Percentiles rank a stretch among this genome's conserved stretches.
Evolutionary conservation across 2,113 vertebrate species (phyloP).

Genomic region (Podarcis muralis): DNA sequence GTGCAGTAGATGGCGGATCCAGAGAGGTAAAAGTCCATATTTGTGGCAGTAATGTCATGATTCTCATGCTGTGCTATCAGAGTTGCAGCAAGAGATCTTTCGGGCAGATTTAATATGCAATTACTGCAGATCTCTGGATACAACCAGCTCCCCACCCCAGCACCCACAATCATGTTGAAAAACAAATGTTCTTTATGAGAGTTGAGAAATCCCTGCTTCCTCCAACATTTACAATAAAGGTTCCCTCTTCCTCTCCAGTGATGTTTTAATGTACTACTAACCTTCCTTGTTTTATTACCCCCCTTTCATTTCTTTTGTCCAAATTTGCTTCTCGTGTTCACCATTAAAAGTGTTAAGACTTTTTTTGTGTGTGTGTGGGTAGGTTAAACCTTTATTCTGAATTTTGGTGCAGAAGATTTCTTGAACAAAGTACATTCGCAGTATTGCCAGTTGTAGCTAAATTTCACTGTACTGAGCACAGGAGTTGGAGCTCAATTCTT

Average conservation of each 20-base stretch:
- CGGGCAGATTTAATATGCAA: not conserved
- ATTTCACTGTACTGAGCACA: not conserved
- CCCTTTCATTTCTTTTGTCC: not conserved
- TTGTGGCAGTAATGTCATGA: not conserved
- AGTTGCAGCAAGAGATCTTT: not conserved
- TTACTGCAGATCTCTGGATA: not conserved
- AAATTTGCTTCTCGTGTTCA: not conserved
- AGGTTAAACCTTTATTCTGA: not conserved
- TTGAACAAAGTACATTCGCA: not conserved
- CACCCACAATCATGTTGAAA: not conserved
- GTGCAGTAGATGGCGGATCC: not conserved
- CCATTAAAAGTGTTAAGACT: not conserved
- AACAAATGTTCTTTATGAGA: not conserved
- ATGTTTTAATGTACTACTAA: not conserved
- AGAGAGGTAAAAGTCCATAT: not conserved
- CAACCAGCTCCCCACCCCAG: fast-evolving
- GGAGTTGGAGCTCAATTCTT: not conserved
- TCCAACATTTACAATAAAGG: not conserved
- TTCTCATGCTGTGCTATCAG: not conserved
- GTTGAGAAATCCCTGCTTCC: not conserved
- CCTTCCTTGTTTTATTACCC: not conserved
- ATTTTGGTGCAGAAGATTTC: not conserved
- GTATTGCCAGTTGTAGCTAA: too few species aligned
- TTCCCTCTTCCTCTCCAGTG: not conserved
- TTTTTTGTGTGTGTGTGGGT: not conserved